Percentiles rank a stretch among this genome's conserved stretches.
Conservation (phyloP, 2,888 invertebrate species). For the Meloe dianella region DNA sequence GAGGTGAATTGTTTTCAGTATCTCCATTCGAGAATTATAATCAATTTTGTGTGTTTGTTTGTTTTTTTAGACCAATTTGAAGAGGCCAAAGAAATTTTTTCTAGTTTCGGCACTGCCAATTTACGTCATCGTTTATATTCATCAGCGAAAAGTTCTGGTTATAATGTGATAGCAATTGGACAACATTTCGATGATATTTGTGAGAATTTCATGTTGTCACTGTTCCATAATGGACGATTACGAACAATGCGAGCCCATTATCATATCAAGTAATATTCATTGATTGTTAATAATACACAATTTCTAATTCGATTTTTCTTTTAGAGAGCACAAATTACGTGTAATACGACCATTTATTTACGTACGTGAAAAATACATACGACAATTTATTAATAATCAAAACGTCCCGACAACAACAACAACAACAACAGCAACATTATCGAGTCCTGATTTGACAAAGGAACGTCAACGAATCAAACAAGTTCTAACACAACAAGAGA, state of each 20-base stretch:
- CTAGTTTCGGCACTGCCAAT: conserved; percentile 76
- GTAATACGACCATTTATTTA: conserved; percentile 88
- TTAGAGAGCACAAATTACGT: conserved; percentile 78
- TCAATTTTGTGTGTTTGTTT: background rate
- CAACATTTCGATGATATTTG: conserved; percentile 87
- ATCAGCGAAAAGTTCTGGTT: conserved; percentile 76
- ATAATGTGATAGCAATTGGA: conserved; percentile 86
- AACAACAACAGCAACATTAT: conserved; percentile 48
- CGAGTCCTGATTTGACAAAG: conserved; percentile 52
- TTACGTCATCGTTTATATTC: conserved; percentile 77
- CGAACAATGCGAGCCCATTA: conserved; percentile 83
- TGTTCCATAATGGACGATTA: conserved; percentile 81
- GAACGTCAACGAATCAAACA: conserved; percentile 67
- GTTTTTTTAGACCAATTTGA: conserved; percentile 59
- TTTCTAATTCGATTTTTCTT: conserved; percentile 35
- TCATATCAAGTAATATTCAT: conserved; percentile 68
- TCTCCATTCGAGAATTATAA: too few relatives aligned
- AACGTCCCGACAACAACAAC: conserved; percentile 68
- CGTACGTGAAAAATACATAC: conserved; percentile 77
- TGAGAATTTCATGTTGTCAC: conserved; percentile 80
- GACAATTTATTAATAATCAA: conserved; percentile 76
- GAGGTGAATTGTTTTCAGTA: conserved; percentile 37
- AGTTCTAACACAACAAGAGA: conserved; percentile 76
- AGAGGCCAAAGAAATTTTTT: conserved; percentile 56
- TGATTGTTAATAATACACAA: too few relatives aligned